Base-by-base conservation (phyloP, 2,797 vertebrate species). In the Australoheros facetus region DNA sequence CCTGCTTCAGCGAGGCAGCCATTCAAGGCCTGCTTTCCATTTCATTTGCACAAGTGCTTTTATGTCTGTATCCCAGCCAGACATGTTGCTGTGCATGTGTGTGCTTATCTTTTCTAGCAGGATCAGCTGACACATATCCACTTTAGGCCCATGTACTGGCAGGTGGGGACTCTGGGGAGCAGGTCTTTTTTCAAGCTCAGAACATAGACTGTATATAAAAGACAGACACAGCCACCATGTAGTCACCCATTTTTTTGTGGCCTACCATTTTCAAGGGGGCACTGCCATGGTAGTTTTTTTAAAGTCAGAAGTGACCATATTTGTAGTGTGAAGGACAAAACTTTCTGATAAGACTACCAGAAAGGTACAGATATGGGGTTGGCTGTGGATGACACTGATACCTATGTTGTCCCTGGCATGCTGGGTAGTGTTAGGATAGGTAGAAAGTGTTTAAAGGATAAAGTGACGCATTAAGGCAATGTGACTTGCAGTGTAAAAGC, bases 11-110 rank as follows among this genome's bases (percentile, higher is more conserved):
- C 66, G 82, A 56, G 82, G 78, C 87, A 88, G 92, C 77, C 85
- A 79, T 92, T 95, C 87, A 89, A 77, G 60, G 56, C 57, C 83
- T 85, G 80, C 75, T 94, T 92, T 95, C 94, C 92, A 95, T 96
- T 96, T 93, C 92, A 95, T 92, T 89, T 93, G 85, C 85, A 92
- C 94, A 64, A 86, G 48, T 7, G 54, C 82, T 79, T 88, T 83
- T 59, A 42, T 87, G 83, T 84, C 70, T 75, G 55, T 34, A 30
- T 78, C 75, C 64, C 60, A 73, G 70, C 62, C 73, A 53, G 82
- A 80, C 83, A 56, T 55, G 75, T 79, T 78, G 71, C 57, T 81
- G 23, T 66, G 28, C 30, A 21, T 75, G 64, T 69, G 39, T 56
- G 53, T 8, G 62, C 51, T 28, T 74, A 69, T 56, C 23, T 81